Base-by-base conservation (phyloP, 2,888 invertebrate species). In the Taphrorychus bicolor region DNA sequence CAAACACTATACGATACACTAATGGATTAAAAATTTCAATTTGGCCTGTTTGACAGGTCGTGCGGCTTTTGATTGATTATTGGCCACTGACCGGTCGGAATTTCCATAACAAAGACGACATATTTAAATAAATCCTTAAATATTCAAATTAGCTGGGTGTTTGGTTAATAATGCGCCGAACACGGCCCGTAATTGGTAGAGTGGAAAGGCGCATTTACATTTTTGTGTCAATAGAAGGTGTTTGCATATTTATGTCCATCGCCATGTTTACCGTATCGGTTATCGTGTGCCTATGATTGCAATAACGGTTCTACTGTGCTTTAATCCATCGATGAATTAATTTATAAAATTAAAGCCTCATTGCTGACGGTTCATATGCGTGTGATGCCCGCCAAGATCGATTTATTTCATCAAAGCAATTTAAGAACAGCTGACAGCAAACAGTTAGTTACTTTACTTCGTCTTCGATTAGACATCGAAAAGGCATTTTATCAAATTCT, bases 91-190 rank as follows among this genome's bases (percentile, higher is more conserved):
- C 58, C 58, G 22, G 51, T 51, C 21, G 19, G 21, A n/a, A 58
- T 58, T 58, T 45, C 45, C 58, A 58, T 58, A 45, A 58, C 58
- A 58, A 58, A 58, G 58, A 45, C 18, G 58, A 58, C 58, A 22
- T 40, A 58, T 58, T 58, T 58, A 45, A 58, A 58, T 58, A 58
- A n/a, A 58, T 58, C 45, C 45, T 45, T 58, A 21, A 58, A 58
- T 58, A 58, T 58, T 58, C 41, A 58, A 58, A 58, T 58, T 58
- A 45, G 40, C 58, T 45, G 45, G 45, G 7, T 45, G 45, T 45
- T 45, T 45, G 45, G 45, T 22, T 45, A 42, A 41, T 57, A 57
- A 19, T 41, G 42, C 11, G 42, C 57, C 57, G 42, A 17, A 45
- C 45, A 18, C 23, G 41, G 19, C 11, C 32, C 40, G 58, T 58